These are phyloP conservation scores for Paratrypauchen microcephalus DNA, from an alignment of 2,797 vertebrate genomes.

Conservation along the genomic window DNA sequence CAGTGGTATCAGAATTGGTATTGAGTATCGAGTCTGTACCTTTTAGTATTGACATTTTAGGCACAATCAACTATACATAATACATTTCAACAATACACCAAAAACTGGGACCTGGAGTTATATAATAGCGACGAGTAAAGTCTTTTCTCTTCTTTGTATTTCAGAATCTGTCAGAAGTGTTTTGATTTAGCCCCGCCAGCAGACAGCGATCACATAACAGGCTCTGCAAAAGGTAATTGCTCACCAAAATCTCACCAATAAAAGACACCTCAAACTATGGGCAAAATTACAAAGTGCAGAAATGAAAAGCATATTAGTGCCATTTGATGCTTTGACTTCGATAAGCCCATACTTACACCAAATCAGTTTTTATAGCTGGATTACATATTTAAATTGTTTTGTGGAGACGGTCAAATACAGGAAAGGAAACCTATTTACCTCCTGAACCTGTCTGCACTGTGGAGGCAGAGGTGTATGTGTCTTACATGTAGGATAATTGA, in stretches of 20 bases:
- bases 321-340: background rate
- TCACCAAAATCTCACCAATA: background rate
- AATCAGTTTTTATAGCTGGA: constrained; percentile 22
- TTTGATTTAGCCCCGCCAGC: background rate
- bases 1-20: too few species aligned
- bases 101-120: background rate
- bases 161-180: constrained; percentile 2
- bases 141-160: background rate
- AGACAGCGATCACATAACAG: constrained; percentile 5
- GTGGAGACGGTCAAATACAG: constrained; percentile 40
- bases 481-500: too few species aligned
- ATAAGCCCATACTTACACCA: background rate
- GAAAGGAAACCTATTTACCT: constrained; percentile 67
- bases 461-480: constrained; percentile 7
- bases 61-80: too few species aligned
- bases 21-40: too few species aligned
- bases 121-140: background rate
- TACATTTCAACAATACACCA: background rate
- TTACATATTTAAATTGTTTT: background rate
- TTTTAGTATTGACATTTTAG: too few species aligned
- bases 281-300: background rate
- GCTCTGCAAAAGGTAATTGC: background rate
- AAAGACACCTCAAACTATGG: background rate
- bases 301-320: constrained; percentile 4
- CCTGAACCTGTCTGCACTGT: constrained; percentile 33